Conservation (phyloP, 35 echinoderm and acorn worm genomes). For the Acanthaster planci region DNA sequence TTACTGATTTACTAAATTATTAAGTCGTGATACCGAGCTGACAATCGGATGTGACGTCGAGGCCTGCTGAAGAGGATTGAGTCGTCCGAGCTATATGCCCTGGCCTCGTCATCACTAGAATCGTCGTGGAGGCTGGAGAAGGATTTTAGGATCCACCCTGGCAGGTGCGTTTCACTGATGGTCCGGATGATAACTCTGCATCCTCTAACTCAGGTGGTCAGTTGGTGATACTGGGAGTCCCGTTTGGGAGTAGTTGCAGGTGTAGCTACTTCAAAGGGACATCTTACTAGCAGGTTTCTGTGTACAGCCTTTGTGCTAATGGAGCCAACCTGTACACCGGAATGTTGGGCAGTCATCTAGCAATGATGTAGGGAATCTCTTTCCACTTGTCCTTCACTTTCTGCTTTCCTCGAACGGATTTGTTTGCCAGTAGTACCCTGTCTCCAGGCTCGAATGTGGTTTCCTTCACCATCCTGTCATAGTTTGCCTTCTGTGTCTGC, state of each 20-base stretch:
- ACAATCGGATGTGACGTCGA: neutral
- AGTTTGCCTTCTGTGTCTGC: conserved; percentile 27
- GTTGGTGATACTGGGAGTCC: neutral
- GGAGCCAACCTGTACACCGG: conserved; percentile 9
- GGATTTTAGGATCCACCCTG: neutral
- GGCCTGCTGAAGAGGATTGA: neutral
- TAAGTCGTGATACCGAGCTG: neutral
- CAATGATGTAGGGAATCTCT: conserved; percentile 36
- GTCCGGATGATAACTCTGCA: neutral
- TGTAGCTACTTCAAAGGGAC: neutral
- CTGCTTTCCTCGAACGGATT: conserved; percentile 18
- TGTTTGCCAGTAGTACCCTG: conserved; percentile 34
- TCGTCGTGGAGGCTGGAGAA: neutral
- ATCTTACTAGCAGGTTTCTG: conserved; percentile 19
- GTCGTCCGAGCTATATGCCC: neutral
- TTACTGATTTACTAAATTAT: neutral
- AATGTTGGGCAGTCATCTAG: neutral
- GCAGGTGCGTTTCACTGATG: neutral
- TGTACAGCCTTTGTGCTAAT: conserved; percentile 1
- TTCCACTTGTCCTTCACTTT: conserved; percentile 44
- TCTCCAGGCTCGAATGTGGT: conserved; percentile 18
- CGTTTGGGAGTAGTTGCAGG: neutral
- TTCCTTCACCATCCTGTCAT: conserved; percentile 27
- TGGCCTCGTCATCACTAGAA: neutral
- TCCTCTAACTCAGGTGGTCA: neutral